These are phyloP conservation scores for Pagrus major DNA, from an alignment of 2,113 vertebrate genomes.

Conservation along the genomic window DNA sequence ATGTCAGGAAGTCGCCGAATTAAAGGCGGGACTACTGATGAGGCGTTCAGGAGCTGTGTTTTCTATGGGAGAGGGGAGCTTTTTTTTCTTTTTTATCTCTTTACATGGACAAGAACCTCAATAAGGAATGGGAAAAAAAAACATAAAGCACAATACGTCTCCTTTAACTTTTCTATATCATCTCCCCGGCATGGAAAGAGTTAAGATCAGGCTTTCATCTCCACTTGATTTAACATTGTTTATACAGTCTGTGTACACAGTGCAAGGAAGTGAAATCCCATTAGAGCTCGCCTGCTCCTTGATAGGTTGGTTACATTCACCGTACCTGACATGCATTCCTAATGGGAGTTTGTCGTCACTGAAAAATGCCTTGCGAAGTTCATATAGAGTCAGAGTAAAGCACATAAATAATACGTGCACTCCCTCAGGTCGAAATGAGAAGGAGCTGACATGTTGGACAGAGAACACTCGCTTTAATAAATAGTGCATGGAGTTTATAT, in stretches of 20 bases:
- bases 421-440: conserved; percentile 2
- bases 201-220: conserved; percentile 55
- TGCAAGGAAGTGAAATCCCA: conserved; percentile 49
- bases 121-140: too few relatives aligned
- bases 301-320: conserved; percentile 33
- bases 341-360: conserved; percentile 17
- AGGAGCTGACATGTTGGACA: neutral
- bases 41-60: too few relatives aligned
- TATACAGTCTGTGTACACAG: conserved; percentile 54
- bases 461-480: conserved; percentile 23
- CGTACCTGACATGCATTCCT: conserved; percentile 32
- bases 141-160: too few relatives aligned
- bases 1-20: too few relatives aligned
- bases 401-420: neutral
- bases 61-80: too few relatives aligned
- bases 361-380: conserved; percentile 27
- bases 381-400: conserved; percentile 1
- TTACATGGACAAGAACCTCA: too few relatives aligned
- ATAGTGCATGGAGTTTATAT: conserved; percentile 31
- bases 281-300: conserved; percentile 10
- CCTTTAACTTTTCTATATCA: neutral
- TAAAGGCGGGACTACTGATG: too few relatives aligned
- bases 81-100: too few relatives aligned
- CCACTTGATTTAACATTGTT: conserved; percentile 49
- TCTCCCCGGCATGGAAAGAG: conserved; percentile 3